phyloP scores from a whole-genome alignment of 1,140 invertebrate species.

The Apis cerana region DNA sequence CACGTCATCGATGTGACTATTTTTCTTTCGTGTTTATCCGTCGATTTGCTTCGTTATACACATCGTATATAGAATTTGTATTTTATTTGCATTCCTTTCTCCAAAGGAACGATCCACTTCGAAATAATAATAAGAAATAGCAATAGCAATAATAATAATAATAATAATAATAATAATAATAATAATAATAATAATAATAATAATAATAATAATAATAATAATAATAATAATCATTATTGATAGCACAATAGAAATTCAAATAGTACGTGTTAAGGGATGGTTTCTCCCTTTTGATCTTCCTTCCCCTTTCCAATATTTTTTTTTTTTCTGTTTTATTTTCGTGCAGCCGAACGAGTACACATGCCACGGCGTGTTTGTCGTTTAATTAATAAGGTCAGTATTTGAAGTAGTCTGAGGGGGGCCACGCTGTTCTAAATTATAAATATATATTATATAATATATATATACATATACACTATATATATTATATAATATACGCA shows the following conservation, averaged over 20 bases:
- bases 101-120: too few relatives aligned
- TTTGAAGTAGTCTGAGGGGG: constrained; percentile 21
- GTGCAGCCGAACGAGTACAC: constrained; percentile 8
- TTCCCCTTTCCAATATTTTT: neutral
- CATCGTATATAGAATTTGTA: too few relatives aligned
- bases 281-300: neutral
- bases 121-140: too few relatives aligned
- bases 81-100: too few relatives aligned
- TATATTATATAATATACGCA: neutral
- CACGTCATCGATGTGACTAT: neutral
- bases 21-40: too few relatives aligned
- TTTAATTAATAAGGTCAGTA: constrained; percentile 31
- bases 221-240: constrained; percentile 11
- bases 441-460: constrained; percentile 60
- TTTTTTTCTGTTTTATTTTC: neutral
- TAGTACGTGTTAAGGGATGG: neutral
- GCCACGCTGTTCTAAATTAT: constrained; percentile 64
- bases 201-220: neutral
- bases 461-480: constrained; percentile 44
- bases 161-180: neutral
- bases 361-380: neutral
- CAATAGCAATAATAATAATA: too few relatives aligned
- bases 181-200: neutral
- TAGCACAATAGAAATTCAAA: neutral
- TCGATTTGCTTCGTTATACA: neutral